Percentiles rank a stretch among this genome's conserved stretches.
phyloP scores from a whole-genome alignment of 2,113 vertebrate species.

The Merops nubicus region DNA sequence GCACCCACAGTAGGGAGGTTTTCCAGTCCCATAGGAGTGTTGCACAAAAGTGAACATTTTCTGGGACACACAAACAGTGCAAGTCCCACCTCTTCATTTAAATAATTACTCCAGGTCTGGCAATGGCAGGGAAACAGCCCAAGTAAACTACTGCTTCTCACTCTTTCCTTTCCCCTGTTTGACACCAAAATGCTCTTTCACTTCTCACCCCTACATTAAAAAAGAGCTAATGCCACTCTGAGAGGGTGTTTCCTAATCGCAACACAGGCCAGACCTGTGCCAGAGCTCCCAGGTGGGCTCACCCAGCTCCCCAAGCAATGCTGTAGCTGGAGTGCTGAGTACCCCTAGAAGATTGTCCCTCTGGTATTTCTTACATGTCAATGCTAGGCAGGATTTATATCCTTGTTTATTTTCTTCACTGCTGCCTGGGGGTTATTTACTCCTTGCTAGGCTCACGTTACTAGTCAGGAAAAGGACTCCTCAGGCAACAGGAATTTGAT shows the following conservation, averaged over 20 bases:
- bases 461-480: neutral
- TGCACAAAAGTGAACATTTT: neutral
- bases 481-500: neutral
- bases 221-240: neutral
- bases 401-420: slow-evolving; percentile 12
- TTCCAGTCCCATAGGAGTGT: neutral
- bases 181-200: neutral
- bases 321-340: neutral
- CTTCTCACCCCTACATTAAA: neutral
- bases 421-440: neutral
- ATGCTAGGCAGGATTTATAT: slow-evolving; percentile 22
- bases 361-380: neutral
- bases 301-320: neutral
- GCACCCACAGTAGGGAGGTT: neutral
- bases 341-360: neutral
- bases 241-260: neutral
- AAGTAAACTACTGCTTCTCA: neutral
- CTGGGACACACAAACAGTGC: neutral
- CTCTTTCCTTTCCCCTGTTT: neutral
- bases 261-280: neutral
- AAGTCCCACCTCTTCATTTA: neutral
- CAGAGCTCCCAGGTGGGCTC: neutral
- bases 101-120: neutral
- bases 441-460: neutral
- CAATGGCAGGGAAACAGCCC: neutral